Evolutionary conservation across 2,797 vertebrate species (phyloP), one percentile per base, ranked within the genome.

Genomic region (Schizopygopsis malacanthus): DNA sequence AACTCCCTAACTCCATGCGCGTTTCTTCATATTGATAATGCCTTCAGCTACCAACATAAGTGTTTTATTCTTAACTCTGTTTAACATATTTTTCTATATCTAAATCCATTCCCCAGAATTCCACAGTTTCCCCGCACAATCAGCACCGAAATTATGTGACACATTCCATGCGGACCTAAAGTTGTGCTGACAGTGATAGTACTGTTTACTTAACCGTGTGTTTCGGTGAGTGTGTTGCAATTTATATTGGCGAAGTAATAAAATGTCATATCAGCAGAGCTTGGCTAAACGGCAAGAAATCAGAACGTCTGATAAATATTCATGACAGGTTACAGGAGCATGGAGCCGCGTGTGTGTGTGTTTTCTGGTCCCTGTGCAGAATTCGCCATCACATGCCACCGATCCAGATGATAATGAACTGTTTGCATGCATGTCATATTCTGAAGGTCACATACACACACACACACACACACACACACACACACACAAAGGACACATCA

Each of bases 221-320:
- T 80, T 37, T 75, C 47, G 4, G 28, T 52, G 54, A 11, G 63
- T 59, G 59, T 1, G 72, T 18, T 20, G 2, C 7, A 70, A 54
- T 83, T 80, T 59, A 83, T 81, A 87, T 72, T 80, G 87, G 79
- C 85, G 45, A 80, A 72, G 71, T 80, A 81, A 85, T 77, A 79
- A 85, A 84, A 69, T 75, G 76, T 86, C 63, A 82, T 83, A 84
- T 86, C 84, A 86, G 84, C 87, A 87, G 77, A 86, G 81, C 43
- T 56, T 61, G 22, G 54, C 73, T 82, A 82, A 82, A 87, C n/a
- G 59, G 54, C 80, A 73, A 77, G 54, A 82, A 65, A 75, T 79
- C 84, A 82, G 65, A 54, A 83, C 54, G 72, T 69, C 63, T 82
- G 65, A 65, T 86, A 81, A 88, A 90, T 90, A 89, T 91, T 88